Evolutionary conservation across 1,140 invertebrate species (phyloP), one percentile per base, ranked within the genome.

Genomic region (Lepidotrigona ventralis): DNA sequence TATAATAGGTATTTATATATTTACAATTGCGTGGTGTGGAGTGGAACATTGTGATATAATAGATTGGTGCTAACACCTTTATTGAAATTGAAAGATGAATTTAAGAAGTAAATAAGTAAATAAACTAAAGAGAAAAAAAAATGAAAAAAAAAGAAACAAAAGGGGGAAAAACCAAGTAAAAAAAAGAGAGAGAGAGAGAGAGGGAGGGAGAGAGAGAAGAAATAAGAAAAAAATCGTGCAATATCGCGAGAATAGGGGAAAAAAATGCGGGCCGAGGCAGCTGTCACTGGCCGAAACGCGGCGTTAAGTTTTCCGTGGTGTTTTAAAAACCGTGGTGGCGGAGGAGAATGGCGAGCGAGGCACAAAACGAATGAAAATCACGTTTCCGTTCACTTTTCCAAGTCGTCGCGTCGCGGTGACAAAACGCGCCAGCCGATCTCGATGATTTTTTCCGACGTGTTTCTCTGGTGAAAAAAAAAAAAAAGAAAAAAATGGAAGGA

Each of bases 31-130:
- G 93, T 94, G 93, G 93, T 94, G 93, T 94, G 93, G 92, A 93
- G 93, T 94, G 93, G 92, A 94, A 94, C 93, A 94, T 94, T 94
- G 93, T 94, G 93, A 94, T 94, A 94, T 94, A 93, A 94, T 94
- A 94, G 93, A 94, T 94, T 94, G 93, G 93, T 94, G 93, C 93
- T 94, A 94, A 94, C 93, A 94, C 93, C 93, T 93, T 46, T 94
- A 93, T 93, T 94, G 92, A 94, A 93, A 93, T 93, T 94, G 92
- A 93, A 46, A 83, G 88, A 94, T 92, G 90, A 93, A 93, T 94
- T 94, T 93, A 93, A 93, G 58, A 85, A 74, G 79, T 73, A 86
- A 86, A 56, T 54, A 54, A 54, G 17, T 54, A 54, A 54, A 54
- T 54, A 17, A 17, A 54, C 17, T 6, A 56, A 56, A 56, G 6